Evolutionary conservation across 2,888 invertebrate species (phyloP).

Genomic region (Aphodius sticticus): DNA sequence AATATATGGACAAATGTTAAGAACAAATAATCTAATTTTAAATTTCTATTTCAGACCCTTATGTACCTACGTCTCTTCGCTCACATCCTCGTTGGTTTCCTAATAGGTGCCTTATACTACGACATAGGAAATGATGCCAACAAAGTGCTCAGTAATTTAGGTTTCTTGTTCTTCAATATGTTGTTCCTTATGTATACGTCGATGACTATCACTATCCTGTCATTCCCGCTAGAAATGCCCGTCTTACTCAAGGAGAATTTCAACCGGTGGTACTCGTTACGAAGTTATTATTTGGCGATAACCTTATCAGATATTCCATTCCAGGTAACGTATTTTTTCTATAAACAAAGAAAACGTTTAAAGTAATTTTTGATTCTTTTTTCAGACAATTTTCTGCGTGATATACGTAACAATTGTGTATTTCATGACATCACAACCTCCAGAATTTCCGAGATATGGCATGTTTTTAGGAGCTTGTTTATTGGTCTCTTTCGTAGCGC

Average conservation of each 20-base stretch:
- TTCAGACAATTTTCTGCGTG: conserved; percentile 90
- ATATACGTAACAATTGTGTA: conserved; percentile 94
- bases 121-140: conserved; percentile 96
- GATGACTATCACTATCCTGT: conserved; percentile 98
- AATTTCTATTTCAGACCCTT: conserved; percentile 76
- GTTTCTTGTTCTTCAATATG: conserved; percentile 98
- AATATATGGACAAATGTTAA: conserved; percentile 27
- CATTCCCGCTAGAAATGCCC: conserved; percentile 96
- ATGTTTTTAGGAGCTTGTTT: conserved; percentile 91
- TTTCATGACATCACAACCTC: conserved; percentile 92
- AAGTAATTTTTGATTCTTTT: conserved; percentile 51
- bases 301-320: conserved; percentile 98
- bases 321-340: conserved; percentile 71
- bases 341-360: conserved; percentile 17
- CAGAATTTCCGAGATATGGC: conserved; percentile 80
- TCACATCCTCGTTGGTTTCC: conserved; percentile 90
- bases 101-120: conserved; percentile 95
- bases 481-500: conserved; percentile 92
- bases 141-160: conserved; percentile 95
- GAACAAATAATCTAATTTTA: neutral
- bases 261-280: conserved; percentile 96
- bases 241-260: conserved; percentile 94
- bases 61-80: conserved; percentile 95
- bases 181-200: conserved; percentile 99
- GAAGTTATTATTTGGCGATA: conserved; percentile 94